Evolutionary conservation across 92 coral and sea anemone genomes (phyloP), one percentile per base, ranked within the genome.

Genomic region (Porites cylindrica): DNA sequence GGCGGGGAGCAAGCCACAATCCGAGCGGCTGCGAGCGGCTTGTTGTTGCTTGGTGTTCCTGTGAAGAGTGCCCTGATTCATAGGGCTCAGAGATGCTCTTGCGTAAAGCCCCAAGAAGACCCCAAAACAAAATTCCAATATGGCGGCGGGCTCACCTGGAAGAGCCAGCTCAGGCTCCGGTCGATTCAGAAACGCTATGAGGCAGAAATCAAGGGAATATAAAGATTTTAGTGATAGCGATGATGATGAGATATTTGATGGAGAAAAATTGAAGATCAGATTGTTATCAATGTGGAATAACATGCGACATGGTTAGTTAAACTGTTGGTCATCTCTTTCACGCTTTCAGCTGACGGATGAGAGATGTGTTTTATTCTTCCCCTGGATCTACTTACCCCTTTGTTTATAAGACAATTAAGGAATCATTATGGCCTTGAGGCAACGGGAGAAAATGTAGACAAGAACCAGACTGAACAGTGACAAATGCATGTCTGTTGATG

Each of bases 221-320:
- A 93, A 77, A 83, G 94, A 93, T 1, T 88, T 77, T 10, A 86
- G 90, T 64, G 98, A 95, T 65, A 93, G 96, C 60, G 98, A 95
- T 4, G 98, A 95, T 47, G 98, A 95, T 47, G 98, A 95, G 29
- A 60, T 91, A 53, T 93, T 95, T 86, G 99, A 97, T 80, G 95
- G 99, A 32, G 99, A 97, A 69, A 97, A 96, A 75, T 51, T 97
- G 60, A 97, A 95, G 78, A 92, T 86, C 14, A 91, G 95, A 8
- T 59, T 97, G 19, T 63, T 95, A 79, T 97, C 98, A 3, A 95
- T 95, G 78, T 97, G 99, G 99, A 93, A 97, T 65, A 97, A 95
- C 18, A 88, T 97, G 92, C 79, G 94, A 88, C 96, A 90, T 71
- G 99, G 99, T 97, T 70, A 65, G 96, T 53, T 16, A 12, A 20